A percentile compares a stretch with the other conserved stretches of the same genome.
These are phyloP conservation scores for Dendrolimus punctatus DNA, from an alignment of 1,140 invertebrate species.

Conservation along the genomic window DNA sequence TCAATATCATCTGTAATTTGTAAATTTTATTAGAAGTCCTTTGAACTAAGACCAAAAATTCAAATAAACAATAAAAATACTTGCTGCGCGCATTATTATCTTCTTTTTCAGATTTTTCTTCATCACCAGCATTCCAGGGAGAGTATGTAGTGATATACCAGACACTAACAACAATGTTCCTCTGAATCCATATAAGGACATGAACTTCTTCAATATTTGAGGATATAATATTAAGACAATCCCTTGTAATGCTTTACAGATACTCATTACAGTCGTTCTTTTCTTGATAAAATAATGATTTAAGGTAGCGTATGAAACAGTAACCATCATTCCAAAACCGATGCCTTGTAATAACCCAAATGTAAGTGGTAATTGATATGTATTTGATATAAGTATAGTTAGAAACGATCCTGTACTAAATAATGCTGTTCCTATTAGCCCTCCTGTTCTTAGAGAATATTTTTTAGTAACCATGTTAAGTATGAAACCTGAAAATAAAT, in stretches of 20 bases:
- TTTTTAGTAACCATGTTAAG: conserved; percentile 72
- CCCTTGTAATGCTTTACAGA: conserved; percentile 74
- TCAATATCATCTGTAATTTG: conserved; percentile 22
- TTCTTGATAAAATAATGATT: conserved; percentile 74
- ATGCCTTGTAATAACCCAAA: conserved; percentile 74
- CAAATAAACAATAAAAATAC: conserved; percentile 33
- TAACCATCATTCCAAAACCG: conserved; percentile 74
- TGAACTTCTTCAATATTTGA: conserved; percentile 63
- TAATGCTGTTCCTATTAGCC: conserved; percentile 66
- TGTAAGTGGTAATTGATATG: conserved; percentile 68
- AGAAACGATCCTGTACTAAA: conserved; percentile 67
- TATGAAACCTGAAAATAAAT: conserved; percentile 64
- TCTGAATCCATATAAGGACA: conserved; percentile 74
- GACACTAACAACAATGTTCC: conserved; percentile 73
- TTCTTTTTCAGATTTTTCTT: conserved; percentile 70
- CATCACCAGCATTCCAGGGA: conserved; percentile 77
- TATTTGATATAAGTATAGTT: conserved; percentile 68
- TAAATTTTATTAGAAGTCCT: conserved; percentile 6
- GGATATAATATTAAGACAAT: conserved; percentile 73
- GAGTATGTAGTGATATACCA: conserved; percentile 74
- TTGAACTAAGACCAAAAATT: neutral
- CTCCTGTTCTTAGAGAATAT: conserved; percentile 64
- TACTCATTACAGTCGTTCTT: conserved; percentile 74
- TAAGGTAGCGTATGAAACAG: conserved; percentile 72
- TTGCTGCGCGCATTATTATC: conserved; percentile 37